Evolutionary conservation across 2,797 vertebrate species (phyloP).

Genomic region (Anabacerthia variegaticeps): DNA sequence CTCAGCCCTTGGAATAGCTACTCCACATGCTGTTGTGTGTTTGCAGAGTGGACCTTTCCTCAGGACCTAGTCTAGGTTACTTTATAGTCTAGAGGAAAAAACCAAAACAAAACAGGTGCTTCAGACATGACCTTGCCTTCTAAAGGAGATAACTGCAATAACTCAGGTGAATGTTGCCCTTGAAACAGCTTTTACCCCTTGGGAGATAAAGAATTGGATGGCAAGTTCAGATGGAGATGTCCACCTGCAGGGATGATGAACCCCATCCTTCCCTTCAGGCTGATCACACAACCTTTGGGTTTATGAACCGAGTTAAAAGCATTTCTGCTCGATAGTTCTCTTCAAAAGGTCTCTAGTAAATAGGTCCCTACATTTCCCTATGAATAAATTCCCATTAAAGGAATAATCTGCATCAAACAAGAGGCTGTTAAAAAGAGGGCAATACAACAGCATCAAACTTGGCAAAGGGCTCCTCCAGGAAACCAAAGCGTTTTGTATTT

Average conservation of each 20-base stretch:
- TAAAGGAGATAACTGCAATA: not conserved
- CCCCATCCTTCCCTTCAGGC: not conserved
- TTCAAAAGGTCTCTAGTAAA: not conserved
- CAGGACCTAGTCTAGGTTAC: not conserved
- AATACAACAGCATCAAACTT: not conserved
- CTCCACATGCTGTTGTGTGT: not conserved
- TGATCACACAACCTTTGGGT: not conserved
- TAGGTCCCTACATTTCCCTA: not conserved
- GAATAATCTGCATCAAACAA: not conserved
- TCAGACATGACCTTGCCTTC: not conserved
- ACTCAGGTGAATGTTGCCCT: not conserved
- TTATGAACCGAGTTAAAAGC: not conserved
- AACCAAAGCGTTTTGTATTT: constrained; percentile 6
- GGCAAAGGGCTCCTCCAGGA: not conserved
- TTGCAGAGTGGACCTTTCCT: not conserved
- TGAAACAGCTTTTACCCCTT: not conserved
- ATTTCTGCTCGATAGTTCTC: not conserved
- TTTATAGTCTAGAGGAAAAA: not conserved
- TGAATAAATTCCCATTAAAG: not conserved
- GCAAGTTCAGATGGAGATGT: not conserved
- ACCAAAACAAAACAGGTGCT: not conserved
- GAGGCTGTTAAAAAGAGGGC: not conserved
- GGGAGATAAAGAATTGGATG: not conserved
- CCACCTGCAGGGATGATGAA: not conserved
- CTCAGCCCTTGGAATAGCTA: not conserved